Evolutionary conservation across 2,888 invertebrate genomes (phyloP), one percentile per base, ranked within the genome.

Genomic region (Drosophila rellima): DNA sequence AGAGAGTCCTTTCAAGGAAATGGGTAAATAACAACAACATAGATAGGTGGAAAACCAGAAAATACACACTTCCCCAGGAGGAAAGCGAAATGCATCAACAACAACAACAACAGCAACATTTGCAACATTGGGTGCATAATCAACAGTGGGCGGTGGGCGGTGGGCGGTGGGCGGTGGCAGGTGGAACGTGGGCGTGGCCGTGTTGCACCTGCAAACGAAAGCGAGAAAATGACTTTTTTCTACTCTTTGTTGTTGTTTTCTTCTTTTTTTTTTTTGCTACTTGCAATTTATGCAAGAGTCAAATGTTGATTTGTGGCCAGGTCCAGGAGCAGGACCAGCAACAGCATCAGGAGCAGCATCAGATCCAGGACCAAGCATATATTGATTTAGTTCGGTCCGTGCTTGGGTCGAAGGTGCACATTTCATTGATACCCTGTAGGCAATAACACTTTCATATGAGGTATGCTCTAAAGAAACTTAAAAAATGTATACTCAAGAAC

Each of bases 281-380:
- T 82, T 77, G 77, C 88, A 88, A 88, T 88, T 88, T 88, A 88
- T 87, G 88, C 88, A 87, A 78, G 85, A 88, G 88, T 88, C 88
- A 85, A 88, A 87, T 88, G 85, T 88, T 88, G 88, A 87, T 88
- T 88, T 88, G 88, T 88, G 78, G 80, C 70, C 75, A 67, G 68
- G 35, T n/a, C 18, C 54, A 55, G 35, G 6, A 5, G 6, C 0
- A n/a, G 26, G 26, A 29, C 4, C 23, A 18, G n/a, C 1, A 31
- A 29, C 47, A 40, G 17, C n/a, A 61, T 15, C 45, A 20, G 11
- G n/a, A 45, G 35, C 17, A 44, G 11, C n/a, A 35, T 6, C 26
- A 7, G 26, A 7, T 2, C 2, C 17, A 17, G 17, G 39, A 64
- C 54, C 54, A 47, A 60, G 64, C 54, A 69, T 62, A 80, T 85